Conservation (phyloP, 2,888 invertebrate genomes). For the Agrochola macilenta region DNA sequence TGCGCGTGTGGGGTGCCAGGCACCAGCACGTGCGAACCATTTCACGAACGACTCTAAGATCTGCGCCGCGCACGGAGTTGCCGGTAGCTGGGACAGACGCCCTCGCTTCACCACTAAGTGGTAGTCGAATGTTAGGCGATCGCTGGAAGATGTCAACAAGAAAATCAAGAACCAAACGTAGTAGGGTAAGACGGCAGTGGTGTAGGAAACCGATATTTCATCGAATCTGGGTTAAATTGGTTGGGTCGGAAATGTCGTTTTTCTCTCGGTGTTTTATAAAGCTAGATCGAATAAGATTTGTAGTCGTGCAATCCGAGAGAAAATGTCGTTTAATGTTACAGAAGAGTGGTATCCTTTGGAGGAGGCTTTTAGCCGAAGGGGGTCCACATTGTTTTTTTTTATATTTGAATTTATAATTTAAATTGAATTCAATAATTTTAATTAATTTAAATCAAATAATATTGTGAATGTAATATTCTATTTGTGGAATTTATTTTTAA, state of each 20-base stretch:
- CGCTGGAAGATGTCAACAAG: slow-evolving; percentile 71
- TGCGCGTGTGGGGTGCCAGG: slow-evolving; percentile 82
- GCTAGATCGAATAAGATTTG: neutral
- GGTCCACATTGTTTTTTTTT: neutral
- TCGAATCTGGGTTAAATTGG: neutral
- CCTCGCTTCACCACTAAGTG: slow-evolving; percentile 88
- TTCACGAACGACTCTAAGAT: slow-evolving; percentile 88
- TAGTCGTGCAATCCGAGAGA: neutral
- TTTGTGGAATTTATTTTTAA: neutral
- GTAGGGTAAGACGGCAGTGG: neutral
- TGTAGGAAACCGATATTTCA: neutral
- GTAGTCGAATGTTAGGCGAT: slow-evolving; percentile 88
- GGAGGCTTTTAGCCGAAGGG: neutral
- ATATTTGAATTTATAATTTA: neutral
- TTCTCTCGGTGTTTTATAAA: neutral
- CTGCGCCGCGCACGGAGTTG: slow-evolving; percentile 84
- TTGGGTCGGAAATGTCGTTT: neutral
- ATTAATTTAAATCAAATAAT: neutral
- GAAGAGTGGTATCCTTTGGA: neutral
- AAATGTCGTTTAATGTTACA: neutral
- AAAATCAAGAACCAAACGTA: neutral
- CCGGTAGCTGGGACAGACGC: slow-evolving; percentile 83
- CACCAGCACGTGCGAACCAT: slow-evolving; percentile 88
- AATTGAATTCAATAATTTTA: neutral
- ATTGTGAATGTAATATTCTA: neutral